Evolutionary conservation across 2,797 vertebrate species (phyloP).

Genomic region (Notamacropus eugenii): DNA sequence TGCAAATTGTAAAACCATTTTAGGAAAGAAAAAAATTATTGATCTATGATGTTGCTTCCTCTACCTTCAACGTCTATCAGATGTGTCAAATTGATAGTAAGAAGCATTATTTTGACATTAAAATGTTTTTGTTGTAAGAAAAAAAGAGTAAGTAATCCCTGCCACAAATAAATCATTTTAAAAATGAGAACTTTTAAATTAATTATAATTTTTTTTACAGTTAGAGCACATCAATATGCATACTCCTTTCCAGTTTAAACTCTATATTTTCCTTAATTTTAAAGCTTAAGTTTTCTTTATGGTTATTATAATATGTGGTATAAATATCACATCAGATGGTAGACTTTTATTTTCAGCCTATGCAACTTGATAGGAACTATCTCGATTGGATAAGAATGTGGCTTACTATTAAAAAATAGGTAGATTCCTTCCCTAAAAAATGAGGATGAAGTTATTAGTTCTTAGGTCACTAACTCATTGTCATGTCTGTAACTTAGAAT

Average conservation of each 20-base stretch:
- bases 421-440: constrained; percentile 43
- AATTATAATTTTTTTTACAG: constrained; percentile 11
- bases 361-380: constrained; percentile 39
- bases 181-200: constrained; percentile 14
- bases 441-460: constrained; percentile 9
- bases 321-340: not conserved
- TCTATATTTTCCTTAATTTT: constrained; percentile 60
- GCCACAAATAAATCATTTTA: constrained; percentile 38
- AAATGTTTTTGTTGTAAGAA: constrained; percentile 4
- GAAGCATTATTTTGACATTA: constrained; percentile 40
- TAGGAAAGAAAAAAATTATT: not conserved
- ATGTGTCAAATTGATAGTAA: constrained; percentile 22
- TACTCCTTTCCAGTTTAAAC: constrained; percentile 22
- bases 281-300: constrained; percentile 21
- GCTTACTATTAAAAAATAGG: constrained; percentile 35
- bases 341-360: constrained; percentile 53
- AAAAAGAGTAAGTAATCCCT: not conserved
- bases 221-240: constrained; percentile 9
- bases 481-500: not conserved
- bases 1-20: not conserved
- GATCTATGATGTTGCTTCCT: not conserved
- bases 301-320: constrained; percentile 39
- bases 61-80: constrained; percentile 44
- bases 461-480: constrained; percentile 3
- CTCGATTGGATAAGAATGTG: constrained; percentile 56